These are phyloP conservation scores for Cyrtonyx montezumae DNA, from an alignment of 2,113 vertebrate genomes.

Conservation along the genomic window DNA sequence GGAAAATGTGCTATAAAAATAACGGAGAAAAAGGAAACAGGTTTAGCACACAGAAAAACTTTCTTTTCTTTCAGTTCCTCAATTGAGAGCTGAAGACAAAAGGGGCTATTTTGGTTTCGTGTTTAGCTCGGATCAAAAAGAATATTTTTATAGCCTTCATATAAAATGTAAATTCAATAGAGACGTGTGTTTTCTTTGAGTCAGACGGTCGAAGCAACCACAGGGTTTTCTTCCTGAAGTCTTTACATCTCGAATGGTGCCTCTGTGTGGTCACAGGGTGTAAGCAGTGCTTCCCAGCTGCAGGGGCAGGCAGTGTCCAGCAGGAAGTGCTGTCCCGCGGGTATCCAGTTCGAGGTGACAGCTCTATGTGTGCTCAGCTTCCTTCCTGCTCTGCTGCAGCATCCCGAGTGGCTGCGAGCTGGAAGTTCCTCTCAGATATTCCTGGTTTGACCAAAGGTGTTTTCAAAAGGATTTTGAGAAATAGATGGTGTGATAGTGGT, in stretches of 20 bases:
- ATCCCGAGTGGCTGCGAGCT: background rate
- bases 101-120: background rate
- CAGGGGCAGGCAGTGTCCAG: background rate
- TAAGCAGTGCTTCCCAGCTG: accelerated
- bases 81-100: background rate
- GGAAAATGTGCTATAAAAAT: background rate
- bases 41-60: background rate
- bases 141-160: background rate
- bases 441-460: no score
- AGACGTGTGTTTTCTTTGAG: background rate
- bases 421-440: no score
- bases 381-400: background rate
- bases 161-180: background rate
- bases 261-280: no score
- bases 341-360: background rate
- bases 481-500: no score
- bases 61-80: background rate
- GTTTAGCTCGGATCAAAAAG: background rate
- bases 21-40: background rate
- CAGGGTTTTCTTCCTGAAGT: background rate
- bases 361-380: background rate
- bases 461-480: no score
- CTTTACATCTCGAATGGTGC: no score
- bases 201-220: background rate
- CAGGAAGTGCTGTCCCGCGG: background rate